Evolutionary conservation across 2,797 vertebrate genomes (phyloP).

Genomic region (Decapterus maruadsi): DNA sequence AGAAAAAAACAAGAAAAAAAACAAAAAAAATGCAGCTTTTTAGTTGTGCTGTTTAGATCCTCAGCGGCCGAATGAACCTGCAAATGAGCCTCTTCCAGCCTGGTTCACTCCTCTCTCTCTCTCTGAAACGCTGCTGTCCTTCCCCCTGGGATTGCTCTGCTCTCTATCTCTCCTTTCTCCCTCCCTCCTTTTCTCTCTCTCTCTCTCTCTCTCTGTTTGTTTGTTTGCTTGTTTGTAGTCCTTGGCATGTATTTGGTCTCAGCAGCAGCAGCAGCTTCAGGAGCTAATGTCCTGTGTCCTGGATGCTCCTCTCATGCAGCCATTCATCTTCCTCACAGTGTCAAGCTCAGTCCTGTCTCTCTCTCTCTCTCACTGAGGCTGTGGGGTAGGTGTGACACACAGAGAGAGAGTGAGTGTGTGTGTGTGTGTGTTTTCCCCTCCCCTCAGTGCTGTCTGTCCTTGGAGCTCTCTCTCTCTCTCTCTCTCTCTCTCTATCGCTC

Average conservation of each 20-base stretch:
- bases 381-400: slow-evolving; percentile 54
- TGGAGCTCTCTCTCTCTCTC: slow-evolving; percentile 60
- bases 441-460: slow-evolving; percentile 67
- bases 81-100: slow-evolving; percentile 12
- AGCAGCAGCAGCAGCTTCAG: slow-evolving; percentile 10
- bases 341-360: slow-evolving; percentile 43
- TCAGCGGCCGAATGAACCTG: slow-evolving; percentile 29
- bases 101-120: slow-evolving; percentile 17
- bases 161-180: slow-evolving; percentile 12
- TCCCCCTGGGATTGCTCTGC: slow-evolving; percentile 42
- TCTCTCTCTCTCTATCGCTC: slow-evolving; percentile 50
- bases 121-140: slow-evolving; percentile 45
- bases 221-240: slow-evolving; percentile 30
- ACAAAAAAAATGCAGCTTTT: slow-evolving; percentile 15
- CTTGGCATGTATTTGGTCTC: slow-evolving; percentile 47
- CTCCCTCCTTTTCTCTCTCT: not conserved
- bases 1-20: not conserved
- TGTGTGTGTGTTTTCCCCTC: slow-evolving; percentile 60
- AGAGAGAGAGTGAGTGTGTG: too few relatives aligned
- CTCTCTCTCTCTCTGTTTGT: slow-evolving; percentile 15
- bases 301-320: slow-evolving; percentile 57
- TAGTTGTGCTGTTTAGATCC: slow-evolving; percentile 22
- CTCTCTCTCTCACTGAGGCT: slow-evolving; percentile 26
- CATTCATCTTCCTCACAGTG: slow-evolving; percentile 65
- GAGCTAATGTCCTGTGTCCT: slow-evolving; percentile 52